phyloP scores from a whole-genome alignment of 2,888 invertebrate species.

The Spialia ferax region DNA sequence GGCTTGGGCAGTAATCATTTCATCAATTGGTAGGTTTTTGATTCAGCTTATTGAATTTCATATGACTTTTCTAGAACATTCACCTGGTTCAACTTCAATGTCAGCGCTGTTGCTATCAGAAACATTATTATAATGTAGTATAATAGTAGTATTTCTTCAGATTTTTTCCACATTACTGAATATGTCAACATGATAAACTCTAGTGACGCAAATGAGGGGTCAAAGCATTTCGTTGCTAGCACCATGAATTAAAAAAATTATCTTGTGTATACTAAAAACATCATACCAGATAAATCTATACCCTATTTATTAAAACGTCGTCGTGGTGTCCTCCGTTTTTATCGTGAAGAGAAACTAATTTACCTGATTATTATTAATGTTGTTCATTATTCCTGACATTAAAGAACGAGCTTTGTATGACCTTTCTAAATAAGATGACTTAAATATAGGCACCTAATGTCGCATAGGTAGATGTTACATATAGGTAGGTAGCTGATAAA shows the following conservation, averaged over 20 bases:
- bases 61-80: constrained; percentile 16
- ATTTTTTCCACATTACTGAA: constrained; percentile 48
- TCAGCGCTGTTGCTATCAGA: constrained; percentile 4
- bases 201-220: constrained; percentile 64
- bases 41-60: constrained; percentile 4
- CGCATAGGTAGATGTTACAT: background rate
- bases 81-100: background rate
- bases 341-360: background rate
- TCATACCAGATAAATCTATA: constrained; percentile 10
- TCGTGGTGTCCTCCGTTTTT: background rate
- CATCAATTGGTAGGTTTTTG: constrained; percentile 52
- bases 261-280: constrained; percentile 27
- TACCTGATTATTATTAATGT: background rate
- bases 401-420: background rate
- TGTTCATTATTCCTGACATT: background rate
- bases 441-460: background rate
- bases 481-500: background rate
- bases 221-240: constrained; percentile 53
- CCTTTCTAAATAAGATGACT: background rate
- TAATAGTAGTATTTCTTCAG: background rate
- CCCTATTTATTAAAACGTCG: constrained; percentile 9
- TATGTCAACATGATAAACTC: constrained; percentile 59
- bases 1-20: constrained; percentile 56
- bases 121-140: constrained; percentile 8
- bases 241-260: constrained; percentile 37